Conservation (phyloP, 2,797 vertebrate genomes). For the Notamacropus eugenii region DNA sequence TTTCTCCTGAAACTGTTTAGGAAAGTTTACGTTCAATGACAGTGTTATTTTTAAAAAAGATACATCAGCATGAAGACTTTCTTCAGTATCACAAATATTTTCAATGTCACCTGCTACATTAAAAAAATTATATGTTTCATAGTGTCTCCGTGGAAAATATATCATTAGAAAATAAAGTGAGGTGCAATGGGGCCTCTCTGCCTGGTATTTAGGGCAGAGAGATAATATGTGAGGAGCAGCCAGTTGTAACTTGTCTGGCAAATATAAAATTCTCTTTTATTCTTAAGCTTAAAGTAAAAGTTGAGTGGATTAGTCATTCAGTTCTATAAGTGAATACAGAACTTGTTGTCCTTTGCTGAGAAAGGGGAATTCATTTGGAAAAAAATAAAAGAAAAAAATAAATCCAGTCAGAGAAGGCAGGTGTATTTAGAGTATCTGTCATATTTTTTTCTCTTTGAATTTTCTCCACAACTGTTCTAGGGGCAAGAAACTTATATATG, state of each 20-base stretch:
- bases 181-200: neutral
- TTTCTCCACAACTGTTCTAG: slow-evolving; percentile 19
- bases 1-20: slow-evolving; percentile 24
- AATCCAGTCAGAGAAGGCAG: slow-evolving; percentile 24
- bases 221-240: neutral
- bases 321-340: neutral
- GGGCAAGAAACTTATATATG: neutral
- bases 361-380: neutral
- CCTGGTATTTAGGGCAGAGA: neutral
- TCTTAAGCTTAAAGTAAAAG: slow-evolving; percentile 9
- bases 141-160: neutral
- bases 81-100: neutral
- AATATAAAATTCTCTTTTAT: slow-evolving; percentile 17
- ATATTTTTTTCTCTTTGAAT: neutral
- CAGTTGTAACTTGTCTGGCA: neutral
- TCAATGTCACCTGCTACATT: neutral
- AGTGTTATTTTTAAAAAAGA: neutral
- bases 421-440: neutral
- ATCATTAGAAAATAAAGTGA: slow-evolving; percentile 5
- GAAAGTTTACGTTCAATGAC: neutral
- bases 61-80: neutral
- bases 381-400: slow-evolving; percentile 8
- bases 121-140: neutral
- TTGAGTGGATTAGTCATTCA: neutral
- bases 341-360: neutral